A percentile compares a stretch with the other conserved stretches of the same genome.
These are phyloP conservation scores for Zoanthus sansibaricus DNA, from an alignment of 92 coral and sea anemone species.

Conservation along the genomic window DNA sequence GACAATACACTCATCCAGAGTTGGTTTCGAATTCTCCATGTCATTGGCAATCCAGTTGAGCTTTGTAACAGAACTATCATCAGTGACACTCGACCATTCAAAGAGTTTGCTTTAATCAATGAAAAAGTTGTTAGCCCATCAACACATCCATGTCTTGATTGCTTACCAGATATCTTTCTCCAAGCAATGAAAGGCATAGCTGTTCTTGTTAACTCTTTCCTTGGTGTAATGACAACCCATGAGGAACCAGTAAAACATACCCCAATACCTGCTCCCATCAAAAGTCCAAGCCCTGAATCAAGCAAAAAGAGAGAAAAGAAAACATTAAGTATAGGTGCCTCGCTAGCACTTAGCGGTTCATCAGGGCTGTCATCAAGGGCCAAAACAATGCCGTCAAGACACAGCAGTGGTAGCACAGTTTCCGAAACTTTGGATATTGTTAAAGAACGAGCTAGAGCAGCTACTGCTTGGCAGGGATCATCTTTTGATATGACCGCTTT, in stretches of 20 bases:
- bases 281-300: conserved; percentile 78
- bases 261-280: conserved; percentile 81
- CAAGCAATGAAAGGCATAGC: conserved; percentile 97
- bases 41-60: conserved; percentile 95
- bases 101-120: conserved; percentile 92
- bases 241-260: conserved; percentile 93
- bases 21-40: conserved; percentile 97
- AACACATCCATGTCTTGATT: conserved; percentile 85
- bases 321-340: conserved; percentile 75
- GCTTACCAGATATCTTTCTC: conserved; percentile 89
- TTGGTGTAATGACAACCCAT: conserved; percentile 69
- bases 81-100: conserved; percentile 88
- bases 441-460: conserved; percentile 43
- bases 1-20: conserved; percentile 85
- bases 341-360: conserved; percentile 71
- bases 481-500: conserved; percentile 62
- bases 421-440: conserved; percentile 39
- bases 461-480: conserved; percentile 51
- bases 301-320: conserved; percentile 81
- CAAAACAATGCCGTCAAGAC: conserved; percentile 86
- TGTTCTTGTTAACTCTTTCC: conserved; percentile 79
- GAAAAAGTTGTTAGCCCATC: conserved; percentile 80
- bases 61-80: conserved; percentile 86
- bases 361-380: conserved; percentile 79
- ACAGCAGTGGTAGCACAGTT: conserved; percentile 74